phyloP scores from a whole-genome alignment of 2,797 vertebrate genomes.

The Sebastes elongatus region DNA sequence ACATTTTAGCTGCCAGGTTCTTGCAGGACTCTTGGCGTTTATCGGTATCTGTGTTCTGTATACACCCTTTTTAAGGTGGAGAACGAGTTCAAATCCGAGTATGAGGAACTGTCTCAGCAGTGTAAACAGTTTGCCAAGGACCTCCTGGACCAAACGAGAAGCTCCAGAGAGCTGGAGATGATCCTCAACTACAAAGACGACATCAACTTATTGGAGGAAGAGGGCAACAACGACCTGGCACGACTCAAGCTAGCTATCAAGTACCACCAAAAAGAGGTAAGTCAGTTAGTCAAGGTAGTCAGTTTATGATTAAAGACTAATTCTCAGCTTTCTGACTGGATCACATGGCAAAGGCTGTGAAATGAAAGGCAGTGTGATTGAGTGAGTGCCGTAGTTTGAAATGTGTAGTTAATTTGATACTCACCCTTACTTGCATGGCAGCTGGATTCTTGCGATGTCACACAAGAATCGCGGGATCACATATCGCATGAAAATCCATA shows the following conservation, averaged over 20 bases:
- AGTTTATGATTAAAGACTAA: not conserved
- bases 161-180: slow-evolving; percentile 97
- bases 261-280: slow-evolving; percentile 97
- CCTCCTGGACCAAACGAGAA: slow-evolving; percentile 96
- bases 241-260: slow-evolving; percentile 97
- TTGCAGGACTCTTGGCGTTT: not conserved
- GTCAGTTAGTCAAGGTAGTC: not conserved
- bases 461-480: no score
- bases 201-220: slow-evolving; percentile 89
- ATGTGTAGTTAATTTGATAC: not conserved
- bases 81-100: slow-evolving; percentile 98
- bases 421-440: not conserved
- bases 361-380: not conserved
- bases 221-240: slow-evolving; percentile 92
- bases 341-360: not conserved
- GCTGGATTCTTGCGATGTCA: no score
- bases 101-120: slow-evolving; percentile 94
- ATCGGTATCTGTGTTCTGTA: not conserved
- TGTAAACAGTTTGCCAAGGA: slow-evolving; percentile 98
- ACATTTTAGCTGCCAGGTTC: not conserved
- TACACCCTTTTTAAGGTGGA: slow-evolving; percentile 78
- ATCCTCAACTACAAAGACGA: slow-evolving; percentile 97
- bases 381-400: not conserved
- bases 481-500: no score
- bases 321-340: not conserved